Evolutionary conservation across 2,797 vertebrate genomes (phyloP).

Genomic region (Hydrolagus colliei): DNA sequence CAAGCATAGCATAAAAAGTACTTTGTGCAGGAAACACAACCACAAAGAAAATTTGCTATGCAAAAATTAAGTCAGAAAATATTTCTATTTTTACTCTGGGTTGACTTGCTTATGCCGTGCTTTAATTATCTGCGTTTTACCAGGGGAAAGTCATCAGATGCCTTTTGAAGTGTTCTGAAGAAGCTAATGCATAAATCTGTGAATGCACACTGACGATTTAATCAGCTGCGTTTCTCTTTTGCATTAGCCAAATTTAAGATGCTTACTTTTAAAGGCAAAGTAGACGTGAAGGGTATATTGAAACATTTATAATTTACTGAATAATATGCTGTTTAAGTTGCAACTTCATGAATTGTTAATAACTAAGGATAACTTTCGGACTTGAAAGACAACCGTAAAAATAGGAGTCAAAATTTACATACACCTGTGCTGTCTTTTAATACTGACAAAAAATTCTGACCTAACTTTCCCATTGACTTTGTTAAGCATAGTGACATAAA

Average conservation of each 20-base stretch:
- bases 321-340: background rate
- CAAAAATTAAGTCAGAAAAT: background rate
- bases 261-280: background rate
- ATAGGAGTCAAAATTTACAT: too few species aligned
- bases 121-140: background rate
- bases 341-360: conserved; percentile 1
- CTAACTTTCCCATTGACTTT: too few species aligned
- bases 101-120: background rate
- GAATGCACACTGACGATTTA: conserved; percentile 12
- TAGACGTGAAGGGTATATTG: background rate
- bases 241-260: background rate
- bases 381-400: background rate
- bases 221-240: background rate
- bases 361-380: background rate
- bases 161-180: background rate
- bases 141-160: conserved; percentile 9
- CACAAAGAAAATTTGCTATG: background rate
- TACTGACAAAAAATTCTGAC: too few species aligned
- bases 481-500: too few species aligned
- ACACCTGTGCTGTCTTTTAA: too few species aligned
- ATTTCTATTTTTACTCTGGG: background rate
- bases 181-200: background rate
- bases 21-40: background rate
- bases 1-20: background rate
- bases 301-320: background rate